Conservation (phyloP, 2,888 invertebrate genomes). For the Melangyna quadrimaculata region DNA sequence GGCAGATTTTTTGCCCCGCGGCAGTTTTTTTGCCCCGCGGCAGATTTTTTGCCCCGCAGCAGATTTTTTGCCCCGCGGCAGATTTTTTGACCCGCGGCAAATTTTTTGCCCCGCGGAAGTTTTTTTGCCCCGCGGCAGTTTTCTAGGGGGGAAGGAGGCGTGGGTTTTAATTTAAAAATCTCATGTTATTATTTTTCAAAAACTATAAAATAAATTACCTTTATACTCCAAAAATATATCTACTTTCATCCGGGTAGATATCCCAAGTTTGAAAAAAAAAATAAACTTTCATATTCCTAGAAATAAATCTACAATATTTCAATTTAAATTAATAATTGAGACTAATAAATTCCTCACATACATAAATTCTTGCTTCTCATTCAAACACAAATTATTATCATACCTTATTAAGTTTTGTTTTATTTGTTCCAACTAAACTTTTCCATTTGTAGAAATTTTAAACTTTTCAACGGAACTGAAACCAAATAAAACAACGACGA, state of each 20-base stretch:
- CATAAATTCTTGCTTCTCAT: not conserved
- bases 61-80: too few species aligned
- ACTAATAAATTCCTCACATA: not conserved
- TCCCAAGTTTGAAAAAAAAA: not conserved
- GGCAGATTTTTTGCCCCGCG: too few species aligned
- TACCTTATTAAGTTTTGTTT: too few species aligned
- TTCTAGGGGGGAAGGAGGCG: too few species aligned
- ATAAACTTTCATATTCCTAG: not conserved
- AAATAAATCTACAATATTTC: slow-evolving; percentile 2
- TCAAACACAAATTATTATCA: not conserved
- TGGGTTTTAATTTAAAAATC: too few species aligned
- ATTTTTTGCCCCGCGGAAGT: too few species aligned
- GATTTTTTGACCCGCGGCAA: too few species aligned
- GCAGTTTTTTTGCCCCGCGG: too few species aligned
- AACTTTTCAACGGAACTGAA: not conserved
- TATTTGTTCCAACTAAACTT: too few species aligned
- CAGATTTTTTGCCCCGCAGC: too few species aligned
- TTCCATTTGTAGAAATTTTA: not conserved
- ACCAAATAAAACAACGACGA: not conserved
- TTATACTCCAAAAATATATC: not conserved
- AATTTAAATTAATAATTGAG: slow-evolving; percentile 9
- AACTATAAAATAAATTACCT: not conserved
- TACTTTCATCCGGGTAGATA: too few species aligned
- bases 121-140: too few species aligned
- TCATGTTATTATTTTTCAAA: not conserved